Conservation (phyloP, 1,140 invertebrate genomes). For the Anadara kagoshimensis region DNA sequence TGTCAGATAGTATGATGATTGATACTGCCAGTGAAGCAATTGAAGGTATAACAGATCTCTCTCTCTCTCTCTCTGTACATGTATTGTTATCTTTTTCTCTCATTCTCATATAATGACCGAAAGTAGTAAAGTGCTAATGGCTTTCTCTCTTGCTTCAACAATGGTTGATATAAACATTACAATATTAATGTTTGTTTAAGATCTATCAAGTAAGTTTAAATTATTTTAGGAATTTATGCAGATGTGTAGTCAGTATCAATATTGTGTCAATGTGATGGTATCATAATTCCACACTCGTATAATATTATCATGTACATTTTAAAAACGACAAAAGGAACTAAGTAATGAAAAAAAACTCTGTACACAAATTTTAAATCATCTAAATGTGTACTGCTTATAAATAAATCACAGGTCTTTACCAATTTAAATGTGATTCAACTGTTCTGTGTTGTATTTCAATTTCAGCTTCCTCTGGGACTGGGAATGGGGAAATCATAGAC, state of each 20-base stretch:
- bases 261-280: background rate
- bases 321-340: background rate
- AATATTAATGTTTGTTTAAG: background rate
- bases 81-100: background rate
- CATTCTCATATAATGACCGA: background rate
- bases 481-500: slow-evolving; percentile 53
- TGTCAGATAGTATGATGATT: slow-evolving; percentile 16
- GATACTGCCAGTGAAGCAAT: slow-evolving; percentile 13
- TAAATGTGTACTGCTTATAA: background rate
- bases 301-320: background rate
- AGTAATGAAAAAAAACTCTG: background rate
- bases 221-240: background rate
- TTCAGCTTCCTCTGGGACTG: slow-evolving; percentile 24
- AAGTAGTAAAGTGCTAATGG: background rate
- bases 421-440: background rate
- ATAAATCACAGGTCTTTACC: background rate
- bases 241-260: background rate
- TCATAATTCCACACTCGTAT: background rate
- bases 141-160: background rate
- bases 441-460: background rate
- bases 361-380: background rate
- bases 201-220: background rate
- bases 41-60: slow-evolving; percentile 24
- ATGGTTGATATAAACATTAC: background rate
- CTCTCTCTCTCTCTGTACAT: background rate